These are phyloP conservation scores for Rhinolophus sinicus DNA, from an alignment of 2,113 vertebrate species.

Conservation along the genomic window DNA sequence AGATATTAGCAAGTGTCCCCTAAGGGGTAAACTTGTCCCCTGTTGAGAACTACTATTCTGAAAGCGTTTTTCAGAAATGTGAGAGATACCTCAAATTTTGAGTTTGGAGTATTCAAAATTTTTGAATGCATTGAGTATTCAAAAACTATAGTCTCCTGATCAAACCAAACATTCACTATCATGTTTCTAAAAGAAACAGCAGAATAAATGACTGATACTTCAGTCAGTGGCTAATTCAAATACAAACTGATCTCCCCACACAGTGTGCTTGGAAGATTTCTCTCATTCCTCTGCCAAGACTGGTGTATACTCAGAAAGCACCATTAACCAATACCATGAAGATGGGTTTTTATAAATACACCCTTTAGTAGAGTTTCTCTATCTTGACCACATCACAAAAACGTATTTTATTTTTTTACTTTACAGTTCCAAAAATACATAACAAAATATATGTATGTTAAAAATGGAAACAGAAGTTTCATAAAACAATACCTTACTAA, in stretches of 20 bases:
- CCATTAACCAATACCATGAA: not conserved
- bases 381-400: not conserved
- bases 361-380: not conserved
- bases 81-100: not conserved
- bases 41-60: not conserved
- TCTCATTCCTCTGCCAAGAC: not conserved
- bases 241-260: not conserved
- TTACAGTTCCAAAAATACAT: not conserved
- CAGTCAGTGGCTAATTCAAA: not conserved
- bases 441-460: not conserved
- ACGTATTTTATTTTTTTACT: not conserved
- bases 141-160: not conserved
- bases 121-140: not conserved
- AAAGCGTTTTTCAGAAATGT: not conserved
- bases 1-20: not conserved
- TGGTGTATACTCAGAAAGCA: not conserved
- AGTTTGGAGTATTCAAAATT: not conserved
- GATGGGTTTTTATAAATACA: not conserved
- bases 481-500: not conserved
- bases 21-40: not conserved
- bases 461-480: not conserved
- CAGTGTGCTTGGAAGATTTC: not conserved
- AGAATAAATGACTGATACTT: not conserved
- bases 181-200: not conserved
- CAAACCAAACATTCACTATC: not conserved